Base-by-base conservation (phyloP, 2,113 vertebrate species). In the Gavia stellata region DNA sequence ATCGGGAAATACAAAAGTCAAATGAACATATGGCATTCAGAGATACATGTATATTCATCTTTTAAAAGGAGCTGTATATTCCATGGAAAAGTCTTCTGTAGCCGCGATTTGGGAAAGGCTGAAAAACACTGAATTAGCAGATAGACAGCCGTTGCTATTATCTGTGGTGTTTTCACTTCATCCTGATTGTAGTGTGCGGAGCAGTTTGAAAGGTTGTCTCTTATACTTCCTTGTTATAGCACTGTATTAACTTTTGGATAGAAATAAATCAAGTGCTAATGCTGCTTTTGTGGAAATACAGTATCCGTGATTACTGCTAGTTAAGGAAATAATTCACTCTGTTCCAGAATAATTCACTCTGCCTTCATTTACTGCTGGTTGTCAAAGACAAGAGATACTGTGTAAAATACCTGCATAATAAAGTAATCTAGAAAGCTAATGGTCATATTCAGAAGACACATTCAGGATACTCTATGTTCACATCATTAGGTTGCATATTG, bases 211-310 rank as follows among this genome's bases (percentile, higher is more conserved):
- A 81, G 49, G 20, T 10, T 87, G 31, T 62, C 20, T 53, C 55
- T 65, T 52, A 15, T 10, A 23, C 59, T 85, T 86, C 34, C 33
- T 93, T 74, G 26, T 29, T 62, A 2, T 62, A 88, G 62, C 25
- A 66, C 21, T 44, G 33, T 29, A 28, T 73, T 90, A 65, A 70
- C 34, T 86, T 94, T 66, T 86, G 34, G 26, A 13, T 47, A 40
- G 80, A 71, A 92, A 55, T 86, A 83, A 81, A 86, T 92, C 45
- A 67, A 90, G 55, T 86, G n/a, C 62, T 92, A 86, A 53, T 70
- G 47, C 53, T 96, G 79, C 75, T 88, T 96, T 93, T 73, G 42
- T 93, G 77, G 50, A 80, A 94, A 56, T 90, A 83, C 7, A 66
- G 29, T 55, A 44, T 73, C 42, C 3, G 0, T 70, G 71, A 90